Percentiles rank a stretch among this genome's conserved stretches.
Conservation (phyloP, 2,797 vertebrate genomes). For the Chelidonichthys spinosus region DNA sequence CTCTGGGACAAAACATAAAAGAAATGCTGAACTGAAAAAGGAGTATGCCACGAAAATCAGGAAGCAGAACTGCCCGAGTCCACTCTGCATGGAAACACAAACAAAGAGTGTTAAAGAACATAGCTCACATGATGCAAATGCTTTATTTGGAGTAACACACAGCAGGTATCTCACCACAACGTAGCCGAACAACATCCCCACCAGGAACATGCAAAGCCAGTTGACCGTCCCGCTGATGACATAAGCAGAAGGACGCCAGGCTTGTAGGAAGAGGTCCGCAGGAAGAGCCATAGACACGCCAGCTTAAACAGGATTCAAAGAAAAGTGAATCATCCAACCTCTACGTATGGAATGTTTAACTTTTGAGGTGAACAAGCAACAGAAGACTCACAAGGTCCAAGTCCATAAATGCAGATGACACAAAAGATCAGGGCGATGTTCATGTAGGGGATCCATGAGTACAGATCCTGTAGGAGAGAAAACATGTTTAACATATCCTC, state of each 20-base stretch:
- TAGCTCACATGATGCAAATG: not conserved
- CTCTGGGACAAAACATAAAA: constrained; percentile 74
- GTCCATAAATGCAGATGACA: constrained; percentile 84
- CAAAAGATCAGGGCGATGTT: constrained; percentile 84
- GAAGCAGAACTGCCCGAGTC: constrained; percentile 84
- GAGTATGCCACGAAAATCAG: constrained; percentile 76
- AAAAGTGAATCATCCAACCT: not conserved
- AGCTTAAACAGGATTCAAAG: constrained; percentile 63
- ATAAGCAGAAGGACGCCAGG: constrained; percentile 85
- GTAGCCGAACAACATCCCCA: constrained; percentile 86
- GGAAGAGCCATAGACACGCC: constrained; percentile 80
- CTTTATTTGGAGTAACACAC: not conserved
- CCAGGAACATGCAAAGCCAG: constrained; percentile 83
- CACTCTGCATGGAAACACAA: constrained; percentile 73
- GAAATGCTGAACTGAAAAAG: constrained; percentile 55
- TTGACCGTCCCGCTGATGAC: constrained; percentile 79
- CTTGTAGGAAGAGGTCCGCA: constrained; percentile 88
- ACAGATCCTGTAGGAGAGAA: constrained; percentile 70
- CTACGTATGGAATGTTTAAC: not conserved
- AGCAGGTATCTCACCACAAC: constrained; percentile 80
- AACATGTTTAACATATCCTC: not conserved
- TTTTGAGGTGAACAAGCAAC: not conserved
- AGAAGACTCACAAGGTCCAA: constrained; percentile 83
- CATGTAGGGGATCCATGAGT: constrained; percentile 80
- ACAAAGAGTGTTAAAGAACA: not conserved